Evolutionary conservation across 2,113 vertebrate genomes (phyloP).

Genomic region (Chlorodrepanis virens): DNA sequence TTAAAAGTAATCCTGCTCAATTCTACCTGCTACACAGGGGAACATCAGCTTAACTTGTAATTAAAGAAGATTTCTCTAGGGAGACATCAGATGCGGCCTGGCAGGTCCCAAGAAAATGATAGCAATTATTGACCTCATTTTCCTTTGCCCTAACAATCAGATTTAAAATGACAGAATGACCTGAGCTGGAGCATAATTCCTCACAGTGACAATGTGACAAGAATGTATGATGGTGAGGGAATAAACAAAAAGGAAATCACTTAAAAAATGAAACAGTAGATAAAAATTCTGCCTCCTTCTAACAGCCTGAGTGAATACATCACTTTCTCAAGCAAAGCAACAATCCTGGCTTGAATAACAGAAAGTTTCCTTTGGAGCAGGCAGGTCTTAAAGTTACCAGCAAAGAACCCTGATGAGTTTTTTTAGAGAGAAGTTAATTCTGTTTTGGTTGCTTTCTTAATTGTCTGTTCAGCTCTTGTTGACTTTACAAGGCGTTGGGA

Average conservation of each 20-base stretch:
- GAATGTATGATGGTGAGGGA: background rate
- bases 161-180: background rate
- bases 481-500: background rate
- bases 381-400: background rate
- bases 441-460: background rate
- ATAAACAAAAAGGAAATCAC: background rate
- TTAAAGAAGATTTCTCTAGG: slow-evolving; percentile 59
- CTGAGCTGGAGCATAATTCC: background rate
- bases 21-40: slow-evolving; percentile 45
- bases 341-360: background rate
- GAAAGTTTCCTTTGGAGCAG: background rate
- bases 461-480: background rate
- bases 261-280: background rate
- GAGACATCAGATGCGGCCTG: slow-evolving; percentile 27
- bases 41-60: slow-evolving; percentile 68
- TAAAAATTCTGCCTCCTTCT: background rate
- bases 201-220: background rate
- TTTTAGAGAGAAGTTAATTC: background rate
- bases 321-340: background rate
- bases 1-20: slow-evolving; percentile 69
- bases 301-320: background rate
- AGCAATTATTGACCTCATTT: slow-evolving; percentile 24
- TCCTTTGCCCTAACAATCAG: background rate
- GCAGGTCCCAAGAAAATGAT: slow-evolving; percentile 18
- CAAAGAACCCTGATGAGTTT: background rate